Evolutionary conservation across 2,888 invertebrate genomes (phyloP).

Genomic region (Leptura quadrifasciata): DNA sequence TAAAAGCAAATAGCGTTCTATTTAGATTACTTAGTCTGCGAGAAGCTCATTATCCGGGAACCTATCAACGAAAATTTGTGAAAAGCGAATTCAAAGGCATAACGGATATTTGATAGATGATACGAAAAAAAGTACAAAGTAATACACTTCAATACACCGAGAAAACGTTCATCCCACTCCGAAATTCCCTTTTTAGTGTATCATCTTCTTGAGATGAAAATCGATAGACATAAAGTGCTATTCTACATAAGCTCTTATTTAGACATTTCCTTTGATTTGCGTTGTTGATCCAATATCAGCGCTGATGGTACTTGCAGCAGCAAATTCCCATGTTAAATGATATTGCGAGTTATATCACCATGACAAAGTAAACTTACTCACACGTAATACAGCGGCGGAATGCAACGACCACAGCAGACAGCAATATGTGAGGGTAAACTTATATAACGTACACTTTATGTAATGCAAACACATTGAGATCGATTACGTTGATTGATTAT

Average conservation of each 20-base stretch:
- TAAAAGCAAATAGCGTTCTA: not conserved
- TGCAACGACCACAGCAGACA: not conserved
- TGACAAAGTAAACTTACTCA: slow-evolving; percentile 25
- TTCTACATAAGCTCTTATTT: slow-evolving; percentile 43
- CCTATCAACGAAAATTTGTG: slow-evolving; percentile 18
- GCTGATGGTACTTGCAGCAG: slow-evolving; percentile 14
- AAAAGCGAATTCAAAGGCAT: slow-evolving; percentile 23
- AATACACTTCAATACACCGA: slow-evolving; percentile 14
- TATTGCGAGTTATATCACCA: slow-evolving; percentile 26
- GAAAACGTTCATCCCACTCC: not conserved
- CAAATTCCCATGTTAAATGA: slow-evolving; percentile 35
- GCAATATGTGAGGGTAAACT: not conserved
- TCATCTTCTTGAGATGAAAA: slow-evolving; percentile 32
- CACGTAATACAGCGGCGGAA: not conserved
- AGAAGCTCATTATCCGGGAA: not conserved
- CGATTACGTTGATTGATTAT: not conserved
- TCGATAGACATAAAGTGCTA: slow-evolving; percentile 36
- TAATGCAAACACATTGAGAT: not conserved
- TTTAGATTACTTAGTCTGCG: not conserved
- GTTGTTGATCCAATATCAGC: slow-evolving; percentile 47
- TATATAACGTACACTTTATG: not conserved
- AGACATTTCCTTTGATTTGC: slow-evolving; percentile 48
- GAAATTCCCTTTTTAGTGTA: slow-evolving; percentile 17
- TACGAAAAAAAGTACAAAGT: slow-evolving; percentile 26
- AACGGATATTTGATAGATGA: slow-evolving; percentile 27